Evolutionary conservation across 2,888 invertebrate species (phyloP).

Genomic region (Lypha dubia): DNA sequence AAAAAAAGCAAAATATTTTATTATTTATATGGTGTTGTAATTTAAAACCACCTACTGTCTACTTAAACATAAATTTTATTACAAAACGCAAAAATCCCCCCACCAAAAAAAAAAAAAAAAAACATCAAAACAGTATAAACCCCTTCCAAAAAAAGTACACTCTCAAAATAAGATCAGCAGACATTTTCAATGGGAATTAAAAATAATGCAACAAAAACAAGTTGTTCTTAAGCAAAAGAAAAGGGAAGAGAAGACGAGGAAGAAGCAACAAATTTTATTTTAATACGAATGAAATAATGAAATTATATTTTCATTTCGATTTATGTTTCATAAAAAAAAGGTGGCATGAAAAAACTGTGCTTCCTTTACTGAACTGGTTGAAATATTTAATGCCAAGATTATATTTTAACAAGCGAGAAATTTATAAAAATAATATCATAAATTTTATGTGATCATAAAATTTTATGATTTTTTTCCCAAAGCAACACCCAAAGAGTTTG

Average conservation of each 20-base stretch:
- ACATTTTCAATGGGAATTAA: conserved; percentile 61
- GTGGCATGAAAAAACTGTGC: conserved; percentile 13
- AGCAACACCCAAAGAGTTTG: conserved; percentile 59
- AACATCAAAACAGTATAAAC: neutral
- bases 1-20: conserved; percentile 35
- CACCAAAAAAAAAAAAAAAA: conserved; percentile 15
- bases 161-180: conserved; percentile 65
- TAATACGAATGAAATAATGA: conserved; percentile 57
- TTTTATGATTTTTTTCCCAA: conserved; percentile 72
- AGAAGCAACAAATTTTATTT: neutral
- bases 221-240: conserved; percentile 39
- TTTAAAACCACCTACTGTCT: conserved; percentile 72
- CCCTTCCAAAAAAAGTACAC: neutral
- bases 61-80: conserved; percentile 71
- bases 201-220: conserved; percentile 47
- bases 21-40: conserved; percentile 72
- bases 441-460: conserved; percentile 73
- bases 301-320: conserved; percentile 56
- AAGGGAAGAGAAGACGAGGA: neutral
- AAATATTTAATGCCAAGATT: conserved; percentile 54
- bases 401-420: conserved; percentile 57
- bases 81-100: conserved; percentile 29
- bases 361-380: conserved; percentile 25
- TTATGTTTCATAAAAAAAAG: conserved; percentile 23
- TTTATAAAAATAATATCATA: conserved; percentile 75